These are phyloP conservation scores for Phoeniculus purpureus DNA, from an alignment of 2,797 vertebrate species.

Conservation along the genomic window DNA sequence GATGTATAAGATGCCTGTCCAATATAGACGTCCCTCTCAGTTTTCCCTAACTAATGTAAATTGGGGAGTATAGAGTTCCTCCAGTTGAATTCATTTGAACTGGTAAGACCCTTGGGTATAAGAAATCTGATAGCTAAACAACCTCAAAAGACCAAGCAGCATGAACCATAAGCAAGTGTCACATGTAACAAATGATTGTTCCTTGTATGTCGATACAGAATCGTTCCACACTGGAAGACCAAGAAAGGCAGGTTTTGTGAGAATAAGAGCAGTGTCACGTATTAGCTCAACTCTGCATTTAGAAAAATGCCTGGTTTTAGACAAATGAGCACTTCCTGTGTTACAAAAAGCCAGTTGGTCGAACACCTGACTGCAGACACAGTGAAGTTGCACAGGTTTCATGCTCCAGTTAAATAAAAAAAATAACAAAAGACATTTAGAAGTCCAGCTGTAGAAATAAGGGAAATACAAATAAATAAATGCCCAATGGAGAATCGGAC, in stretches of 20 bases:
- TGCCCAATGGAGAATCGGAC: not conserved
- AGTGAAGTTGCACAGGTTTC: not conserved
- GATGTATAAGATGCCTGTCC: not conserved
- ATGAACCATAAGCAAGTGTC: not conserved
- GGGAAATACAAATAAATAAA: not conserved
- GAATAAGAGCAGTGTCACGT: not conserved
- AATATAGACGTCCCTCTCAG: not conserved
- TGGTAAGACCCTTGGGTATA: not conserved
- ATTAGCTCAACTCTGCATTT: not conserved
- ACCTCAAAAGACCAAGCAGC: not conserved
- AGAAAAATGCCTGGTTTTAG: not conserved
- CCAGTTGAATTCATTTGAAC: not conserved
- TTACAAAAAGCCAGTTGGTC: not conserved
- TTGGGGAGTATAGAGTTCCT: not conserved
- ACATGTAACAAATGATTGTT: not conserved
- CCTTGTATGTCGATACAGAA: not conserved
- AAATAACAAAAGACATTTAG: not conserved
- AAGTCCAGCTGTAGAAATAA: not conserved
- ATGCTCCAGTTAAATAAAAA: not conserved
- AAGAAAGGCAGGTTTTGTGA: not conserved
- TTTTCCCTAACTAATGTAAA: not conserved
- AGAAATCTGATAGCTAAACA: slow-evolving; percentile 15
- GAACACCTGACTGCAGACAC: not conserved
- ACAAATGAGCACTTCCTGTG: not conserved
- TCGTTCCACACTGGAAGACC: not conserved